Evolutionary conservation across 2,797 vertebrate species (phyloP).

Genomic region (Calcarius lapponicus): DNA sequence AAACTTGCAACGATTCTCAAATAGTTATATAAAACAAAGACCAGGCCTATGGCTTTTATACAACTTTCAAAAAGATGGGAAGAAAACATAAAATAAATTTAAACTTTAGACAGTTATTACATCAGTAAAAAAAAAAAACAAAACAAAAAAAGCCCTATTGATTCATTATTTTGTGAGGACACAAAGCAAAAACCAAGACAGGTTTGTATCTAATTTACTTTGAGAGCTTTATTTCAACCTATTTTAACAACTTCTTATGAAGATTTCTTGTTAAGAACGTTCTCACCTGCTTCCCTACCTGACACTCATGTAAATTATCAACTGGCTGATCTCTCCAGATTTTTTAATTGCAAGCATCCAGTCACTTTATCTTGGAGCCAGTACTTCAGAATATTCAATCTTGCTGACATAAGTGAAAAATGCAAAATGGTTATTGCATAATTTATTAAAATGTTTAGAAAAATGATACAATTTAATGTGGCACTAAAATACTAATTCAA

Average conservation of each 20-base stretch:
- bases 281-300: constrained; percentile 47
- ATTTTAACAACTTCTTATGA: constrained; percentile 47
- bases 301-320: neutral
- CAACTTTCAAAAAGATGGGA: neutral
- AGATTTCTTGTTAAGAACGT: constrained; percentile 7
- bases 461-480: constrained; percentile 50
- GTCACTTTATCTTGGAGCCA: constrained; percentile 44
- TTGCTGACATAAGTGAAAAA: constrained; percentile 53
- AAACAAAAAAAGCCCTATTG: fast-evolving
- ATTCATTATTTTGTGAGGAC: neutral
- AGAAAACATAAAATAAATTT: neutral
- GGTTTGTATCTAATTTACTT: neutral
- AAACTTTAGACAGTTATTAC: neutral
- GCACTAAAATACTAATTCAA: constrained; percentile 34
- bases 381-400: constrained; percentile 27
- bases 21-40: neutral
- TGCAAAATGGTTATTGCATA: constrained; percentile 40
- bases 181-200: neutral
- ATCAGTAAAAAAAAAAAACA: neutral
- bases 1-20: neutral
- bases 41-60: neutral
- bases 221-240: constrained; percentile 74
- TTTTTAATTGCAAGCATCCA: neutral
- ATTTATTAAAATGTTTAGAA: constrained; percentile 69
- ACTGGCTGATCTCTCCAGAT: neutral